A percentile compares a stretch with the other conserved stretches of the same genome.
These are phyloP conservation scores for Anthrax anthrax DNA, from an alignment of 2,888 invertebrate species.

Conservation along the genomic window DNA sequence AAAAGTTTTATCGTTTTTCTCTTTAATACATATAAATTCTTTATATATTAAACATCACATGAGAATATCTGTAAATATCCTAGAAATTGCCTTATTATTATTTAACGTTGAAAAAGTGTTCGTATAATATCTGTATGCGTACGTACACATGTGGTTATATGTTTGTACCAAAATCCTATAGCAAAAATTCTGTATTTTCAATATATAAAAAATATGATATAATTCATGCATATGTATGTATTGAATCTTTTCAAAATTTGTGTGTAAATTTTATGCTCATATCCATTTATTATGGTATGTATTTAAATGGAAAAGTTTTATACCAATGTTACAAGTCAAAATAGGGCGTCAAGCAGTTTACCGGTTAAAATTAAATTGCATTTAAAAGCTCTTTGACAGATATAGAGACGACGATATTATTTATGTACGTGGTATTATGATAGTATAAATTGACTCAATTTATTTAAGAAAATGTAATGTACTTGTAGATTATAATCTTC, in stretches of 20 bases:
- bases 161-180: too few relatives aligned
- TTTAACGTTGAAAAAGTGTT: slow-evolving; percentile 2
- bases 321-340: slow-evolving; percentile 1
- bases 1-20: slow-evolving; percentile 6
- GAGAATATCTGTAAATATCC: neutral
- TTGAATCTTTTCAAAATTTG: too few relatives aligned
- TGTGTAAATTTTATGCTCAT: neutral
- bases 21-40: too few relatives aligned
- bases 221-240: slow-evolving; percentile 2
- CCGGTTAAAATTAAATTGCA: slow-evolving; percentile 10
- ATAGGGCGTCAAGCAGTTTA: slow-evolving; percentile 7
- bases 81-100: slow-evolving; percentile 8
- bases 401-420: neutral
- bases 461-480: slow-evolving; percentile 2
- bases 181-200: too few relatives aligned
- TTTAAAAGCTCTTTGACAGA: neutral
- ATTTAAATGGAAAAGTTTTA: neutral
- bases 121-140: neutral
- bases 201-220: too few relatives aligned
- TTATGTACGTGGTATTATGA: slow-evolving; percentile 1
- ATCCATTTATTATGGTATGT: neutral
- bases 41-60: too few relatives aligned
- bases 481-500: neutral
- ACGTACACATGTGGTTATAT: too few relatives aligned
- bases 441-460: slow-evolving; percentile 6